Conservation (phyloP, 2,888 invertebrate species). For the Torymus tubicola region DNA sequence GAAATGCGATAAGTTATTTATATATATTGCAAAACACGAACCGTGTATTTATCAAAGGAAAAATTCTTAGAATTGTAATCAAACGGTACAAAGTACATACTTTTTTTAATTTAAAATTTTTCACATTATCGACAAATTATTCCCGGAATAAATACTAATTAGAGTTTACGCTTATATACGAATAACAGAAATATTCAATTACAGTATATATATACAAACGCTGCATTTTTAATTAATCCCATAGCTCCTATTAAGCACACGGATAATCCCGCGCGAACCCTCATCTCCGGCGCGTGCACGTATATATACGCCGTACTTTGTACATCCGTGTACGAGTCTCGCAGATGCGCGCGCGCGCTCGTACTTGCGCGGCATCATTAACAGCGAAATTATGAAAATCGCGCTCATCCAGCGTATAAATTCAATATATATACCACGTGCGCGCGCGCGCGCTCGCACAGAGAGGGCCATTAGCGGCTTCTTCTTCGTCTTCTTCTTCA, state of each 20-base stretch:
- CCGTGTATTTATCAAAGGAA: too few relatives aligned
- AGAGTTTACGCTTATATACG: too few relatives aligned
- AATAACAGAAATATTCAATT: conserved; percentile 1
- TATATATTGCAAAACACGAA: too few relatives aligned
- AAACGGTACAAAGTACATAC: too few relatives aligned
- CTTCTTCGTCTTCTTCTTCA: conserved; percentile 28
- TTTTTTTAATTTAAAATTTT: too few relatives aligned
- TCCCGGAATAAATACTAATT: too few relatives aligned
- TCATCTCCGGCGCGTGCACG: background rate
- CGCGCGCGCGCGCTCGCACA: background rate
- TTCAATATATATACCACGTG: conserved; percentile 34
- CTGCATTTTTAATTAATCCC: conserved; percentile 13
- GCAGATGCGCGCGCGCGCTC: too few relatives aligned
- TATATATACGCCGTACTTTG: background rate
- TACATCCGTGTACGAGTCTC: background rate
- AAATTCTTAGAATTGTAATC: too few relatives aligned
- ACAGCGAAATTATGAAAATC: conserved; percentile 44
- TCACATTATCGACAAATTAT: too few relatives aligned
- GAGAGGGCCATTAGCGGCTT: conserved; percentile 43
- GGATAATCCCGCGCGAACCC: background rate
- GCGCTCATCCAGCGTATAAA: conserved; percentile 28
- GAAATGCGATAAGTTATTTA: too few relatives aligned
- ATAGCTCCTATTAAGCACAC: background rate
- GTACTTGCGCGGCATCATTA: conserved; percentile 33
- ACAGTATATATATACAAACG: background rate